Conservation (phyloP, 1,140 invertebrate genomes). For the Drosophila aff. region DNA sequence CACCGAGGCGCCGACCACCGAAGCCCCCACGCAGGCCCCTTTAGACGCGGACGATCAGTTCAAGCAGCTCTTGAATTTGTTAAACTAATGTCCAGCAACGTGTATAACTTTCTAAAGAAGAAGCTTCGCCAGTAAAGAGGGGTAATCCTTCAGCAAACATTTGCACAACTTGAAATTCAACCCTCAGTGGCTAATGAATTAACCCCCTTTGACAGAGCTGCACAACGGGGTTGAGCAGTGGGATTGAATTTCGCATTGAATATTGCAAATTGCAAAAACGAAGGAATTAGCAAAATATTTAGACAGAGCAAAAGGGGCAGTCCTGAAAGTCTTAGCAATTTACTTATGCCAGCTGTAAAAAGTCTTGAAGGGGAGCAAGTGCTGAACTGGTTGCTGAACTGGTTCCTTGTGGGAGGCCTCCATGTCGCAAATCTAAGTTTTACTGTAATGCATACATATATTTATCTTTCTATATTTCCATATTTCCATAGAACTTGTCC, state of each 20-base stretch:
- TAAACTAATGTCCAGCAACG: slow-evolving; percentile 59
- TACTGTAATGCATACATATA: slow-evolving; percentile 12
- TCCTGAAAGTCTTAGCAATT: not conserved
- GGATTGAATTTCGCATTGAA: slow-evolving; percentile 38
- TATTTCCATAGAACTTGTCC: slow-evolving; percentile 25
- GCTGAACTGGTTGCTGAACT: too few species aligned
- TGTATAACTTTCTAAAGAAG: slow-evolving; percentile 25
- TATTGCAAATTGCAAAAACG: slow-evolving; percentile 32
- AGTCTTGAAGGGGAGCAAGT: not conserved
- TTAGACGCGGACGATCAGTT: slow-evolving; percentile 69
- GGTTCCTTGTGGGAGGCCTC: too few species aligned
- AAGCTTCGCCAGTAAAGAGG: slow-evolving; percentile 32
- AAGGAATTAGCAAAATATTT: slow-evolving; percentile 28
- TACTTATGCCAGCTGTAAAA: slow-evolving; percentile 1
- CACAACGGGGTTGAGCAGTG: slow-evolving; percentile 24
- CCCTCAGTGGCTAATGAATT: slow-evolving; percentile 45
- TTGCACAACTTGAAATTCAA: slow-evolving; percentile 31
- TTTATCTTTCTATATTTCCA: not conserved
- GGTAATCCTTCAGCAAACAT: slow-evolving; percentile 30
- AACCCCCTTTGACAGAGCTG: slow-evolving; percentile 20
- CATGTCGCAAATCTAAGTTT: too few species aligned
- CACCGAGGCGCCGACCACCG: slow-evolving; percentile 47
- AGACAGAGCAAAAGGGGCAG: not conserved
- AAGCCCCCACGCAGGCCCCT: slow-evolving; percentile 38
- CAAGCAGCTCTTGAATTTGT: slow-evolving; percentile 71